Evolutionary conservation across 2,113 vertebrate species (phyloP).

Genomic region (Microcebus tavaratra): DNA sequence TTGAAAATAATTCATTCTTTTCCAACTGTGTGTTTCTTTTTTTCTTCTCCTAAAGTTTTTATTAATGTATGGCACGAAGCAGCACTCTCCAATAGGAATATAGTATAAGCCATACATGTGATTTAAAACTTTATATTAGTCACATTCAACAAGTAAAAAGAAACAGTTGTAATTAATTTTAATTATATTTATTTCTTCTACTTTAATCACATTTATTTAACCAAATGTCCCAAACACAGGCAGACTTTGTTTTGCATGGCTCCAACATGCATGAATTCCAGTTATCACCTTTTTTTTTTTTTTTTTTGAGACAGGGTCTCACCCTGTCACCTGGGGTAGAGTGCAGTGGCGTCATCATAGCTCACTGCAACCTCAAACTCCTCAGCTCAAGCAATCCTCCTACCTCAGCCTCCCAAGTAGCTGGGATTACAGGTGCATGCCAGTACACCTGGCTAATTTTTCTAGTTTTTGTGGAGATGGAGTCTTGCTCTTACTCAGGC

Average conservation of each 20-base stretch:
- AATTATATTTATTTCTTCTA: neutral
- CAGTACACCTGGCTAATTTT: too few species aligned
- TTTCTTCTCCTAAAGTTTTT: neutral
- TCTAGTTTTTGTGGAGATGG: too few species aligned
- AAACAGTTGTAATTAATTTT: constrained; percentile 10
- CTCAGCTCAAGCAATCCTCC: too few species aligned
- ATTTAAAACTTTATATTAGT: neutral
- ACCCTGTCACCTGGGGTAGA: too few species aligned
- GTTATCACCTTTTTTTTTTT: neutral
- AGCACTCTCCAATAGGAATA: neutral
- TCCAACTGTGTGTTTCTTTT: neutral
- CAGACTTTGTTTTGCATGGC: neutral
- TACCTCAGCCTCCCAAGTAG: too few species aligned
- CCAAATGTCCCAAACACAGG: neutral
- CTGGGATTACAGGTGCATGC: too few species aligned
- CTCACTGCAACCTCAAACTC: too few species aligned
- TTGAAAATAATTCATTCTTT: neutral
- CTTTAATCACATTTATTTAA: neutral
- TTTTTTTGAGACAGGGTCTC: too few species aligned
- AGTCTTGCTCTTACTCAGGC: too few species aligned
- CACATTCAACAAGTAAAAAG: neutral
- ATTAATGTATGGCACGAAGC: neutral
- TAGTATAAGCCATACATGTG: neutral
- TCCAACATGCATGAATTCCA: neutral
- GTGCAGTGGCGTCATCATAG: too few species aligned